These are phyloP conservation scores for Euura saliciscinereae DNA, from an alignment of 1,140 invertebrate species.

Conservation along the genomic window DNA sequence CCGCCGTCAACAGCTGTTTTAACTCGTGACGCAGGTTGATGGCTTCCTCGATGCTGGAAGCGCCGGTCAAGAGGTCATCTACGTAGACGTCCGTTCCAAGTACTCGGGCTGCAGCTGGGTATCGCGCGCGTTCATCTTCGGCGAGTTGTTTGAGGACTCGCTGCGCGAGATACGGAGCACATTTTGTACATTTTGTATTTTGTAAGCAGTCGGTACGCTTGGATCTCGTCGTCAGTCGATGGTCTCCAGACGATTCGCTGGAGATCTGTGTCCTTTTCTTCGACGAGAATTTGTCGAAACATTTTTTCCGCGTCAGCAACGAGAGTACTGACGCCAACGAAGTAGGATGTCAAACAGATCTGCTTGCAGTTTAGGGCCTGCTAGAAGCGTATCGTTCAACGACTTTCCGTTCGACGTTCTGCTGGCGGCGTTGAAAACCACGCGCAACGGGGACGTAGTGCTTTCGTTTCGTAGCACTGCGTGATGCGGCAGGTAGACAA, in stretches of 20 bases:
- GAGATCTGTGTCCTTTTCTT: slow-evolving; percentile 27
- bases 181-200: slow-evolving; percentile 48
- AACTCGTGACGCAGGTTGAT: slow-evolving; percentile 29
- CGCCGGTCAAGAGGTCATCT: slow-evolving; percentile 42
- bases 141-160: slow-evolving; percentile 39
- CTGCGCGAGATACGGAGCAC: slow-evolving; percentile 40
- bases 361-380: slow-evolving; percentile 14
- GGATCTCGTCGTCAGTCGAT: slow-evolving; percentile 19
- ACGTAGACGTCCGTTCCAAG: slow-evolving; percentile 25
- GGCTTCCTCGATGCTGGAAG: slow-evolving; percentile 22
- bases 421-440: slow-evolving; percentile 26
- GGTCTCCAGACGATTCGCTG: slow-evolving; percentile 45
- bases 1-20: slow-evolving; percentile 29
- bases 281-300: slow-evolving; percentile 40
- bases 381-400: slow-evolving; percentile 24
- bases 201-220: slow-evolving; percentile 39
- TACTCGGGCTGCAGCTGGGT: slow-evolving; percentile 31
- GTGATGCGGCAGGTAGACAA: background rate
- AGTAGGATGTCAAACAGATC: slow-evolving; percentile 16
- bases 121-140: slow-evolving; percentile 31
- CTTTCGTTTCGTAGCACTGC: background rate
- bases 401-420: slow-evolving; percentile 14
- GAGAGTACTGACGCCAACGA: slow-evolving; percentile 19
- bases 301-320: slow-evolving; percentile 38
- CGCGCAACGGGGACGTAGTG: slow-evolving; percentile 22